Percentiles rank a stretch among this genome's conserved stretches.
phyloP scores from a whole-genome alignment of 2,888 invertebrate genomes.

The Prosopocoilus inquinatus region DNA sequence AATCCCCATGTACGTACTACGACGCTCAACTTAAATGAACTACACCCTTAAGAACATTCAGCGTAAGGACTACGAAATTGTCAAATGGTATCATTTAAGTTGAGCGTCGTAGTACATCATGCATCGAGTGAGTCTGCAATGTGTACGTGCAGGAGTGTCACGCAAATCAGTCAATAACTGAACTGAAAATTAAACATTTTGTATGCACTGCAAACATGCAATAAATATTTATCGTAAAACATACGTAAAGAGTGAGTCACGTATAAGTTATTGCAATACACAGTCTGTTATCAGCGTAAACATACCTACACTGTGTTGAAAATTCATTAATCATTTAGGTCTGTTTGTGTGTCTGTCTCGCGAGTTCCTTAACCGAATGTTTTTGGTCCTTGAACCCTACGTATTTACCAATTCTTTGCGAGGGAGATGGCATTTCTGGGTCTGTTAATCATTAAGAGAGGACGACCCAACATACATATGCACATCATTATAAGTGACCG shows the following conservation, averaged over 20 bases:
- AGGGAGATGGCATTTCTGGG: slow-evolving; percentile 1
- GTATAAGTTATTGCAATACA: slow-evolving; percentile 10
- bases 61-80: no score
- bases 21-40: no score
- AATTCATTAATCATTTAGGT: slow-evolving; percentile 17
- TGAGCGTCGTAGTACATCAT: no score
- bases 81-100: no score
- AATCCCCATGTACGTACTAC: no score
- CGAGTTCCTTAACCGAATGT: slow-evolving; percentile 22
- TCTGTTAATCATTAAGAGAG: no score
- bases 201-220: neutral
- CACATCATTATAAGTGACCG: no score
- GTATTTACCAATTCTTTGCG: slow-evolving; percentile 18
- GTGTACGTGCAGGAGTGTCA: no score
- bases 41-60: no score
- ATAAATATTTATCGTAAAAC: neutral
- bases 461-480: no score
- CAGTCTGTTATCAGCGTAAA: slow-evolving; percentile 6
- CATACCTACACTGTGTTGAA: slow-evolving; percentile 3
- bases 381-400: slow-evolving; percentile 21
- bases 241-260: slow-evolving; percentile 9
- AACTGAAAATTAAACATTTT: neutral
- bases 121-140: no score
- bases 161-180: slow-evolving; percentile 7
- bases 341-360: slow-evolving; percentile 19